Base-by-base conservation (phyloP, 2,888 invertebrate genomes). In the Neoitamus cyanurus region DNA sequence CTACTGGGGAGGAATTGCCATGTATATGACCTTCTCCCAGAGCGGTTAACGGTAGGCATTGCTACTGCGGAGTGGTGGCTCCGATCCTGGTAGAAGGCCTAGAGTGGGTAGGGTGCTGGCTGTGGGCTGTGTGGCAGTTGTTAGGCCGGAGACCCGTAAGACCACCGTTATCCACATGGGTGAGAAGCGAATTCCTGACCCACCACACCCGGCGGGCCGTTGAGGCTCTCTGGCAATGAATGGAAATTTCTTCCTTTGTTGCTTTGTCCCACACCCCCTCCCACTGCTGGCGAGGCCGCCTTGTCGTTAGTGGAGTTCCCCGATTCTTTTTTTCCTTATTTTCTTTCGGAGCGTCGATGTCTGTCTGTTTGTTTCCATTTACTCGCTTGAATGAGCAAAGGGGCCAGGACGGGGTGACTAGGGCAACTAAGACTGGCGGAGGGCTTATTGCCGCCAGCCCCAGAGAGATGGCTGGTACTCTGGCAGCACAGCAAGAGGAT, bases 141-240 rank as follows among this genome's bases (percentile, higher is more conserved):
- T 70, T 78, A 58, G 78, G 58, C 58, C 37, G 69, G 69, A n/a
- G 82, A 15, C 36, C 34, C 37, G 82, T 25, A 42, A 48, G 48
- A 69, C 69, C 36, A 69, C 36, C 36, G 68, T 30, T 82, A 80
- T 82, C 69, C 82, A 82, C 82, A 82, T 69, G 69, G 82, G 69
- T 15, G 58, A 58, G 58, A 20, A 82, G n/a, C 36, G 13, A 69
- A 85, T 85, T 70, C 86, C 85, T 87, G 87, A 87, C 87, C 87
- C 86, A 80, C 85, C 86, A 73, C 84, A 87, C 83, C 85, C 72
- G 85, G 37, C 85, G 80, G 84, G 72, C 86, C 78, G 84, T 86
- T 86, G 84, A 85, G 87, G 77, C 83, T 70, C 73, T 46, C 46
- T 31, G 46, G 28, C 82, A 83, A 85, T 84, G 85, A 85, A 86